These are phyloP conservation scores for Caranx melampygus DNA, from an alignment of 2,113 vertebrate genomes.

Conservation along the genomic window DNA sequence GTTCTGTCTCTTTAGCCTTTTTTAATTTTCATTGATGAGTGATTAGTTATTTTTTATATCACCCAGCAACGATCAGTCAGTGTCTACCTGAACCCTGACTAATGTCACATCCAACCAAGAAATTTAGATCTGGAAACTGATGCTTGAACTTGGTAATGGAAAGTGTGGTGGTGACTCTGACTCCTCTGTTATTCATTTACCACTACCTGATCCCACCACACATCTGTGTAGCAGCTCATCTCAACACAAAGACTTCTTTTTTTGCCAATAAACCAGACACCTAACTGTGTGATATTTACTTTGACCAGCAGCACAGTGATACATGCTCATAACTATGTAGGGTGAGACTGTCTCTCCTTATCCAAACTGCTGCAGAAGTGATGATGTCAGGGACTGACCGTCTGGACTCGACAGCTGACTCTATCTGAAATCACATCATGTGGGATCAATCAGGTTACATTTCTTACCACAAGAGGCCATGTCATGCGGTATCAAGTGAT, in stretches of 20 bases:
- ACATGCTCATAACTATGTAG: not conserved
- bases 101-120: slow-evolving; percentile 10
- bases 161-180: slow-evolving; percentile 33
- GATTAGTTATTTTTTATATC: not conserved
- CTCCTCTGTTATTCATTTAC: not conserved
- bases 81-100: slow-evolving; percentile 1
- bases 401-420: slow-evolving; percentile 46
- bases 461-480: slow-evolving; percentile 16
- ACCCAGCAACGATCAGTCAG: slow-evolving; percentile 4
- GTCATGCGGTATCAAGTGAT: slow-evolving; percentile 15
- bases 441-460: slow-evolving; percentile 12
- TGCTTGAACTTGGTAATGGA: slow-evolving; percentile 20
- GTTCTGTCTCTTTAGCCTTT: not conserved
- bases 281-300: not conserved
- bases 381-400: slow-evolving; percentile 20
- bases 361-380: slow-evolving; percentile 30
- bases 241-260: not conserved
- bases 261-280: not conserved
- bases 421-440: slow-evolving; percentile 21
- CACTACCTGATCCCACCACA: slow-evolving; percentile 3
- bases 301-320: slow-evolving; percentile 9
- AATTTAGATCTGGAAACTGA: slow-evolving; percentile 7
- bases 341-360: slow-evolving; percentile 4
- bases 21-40: not conserved
- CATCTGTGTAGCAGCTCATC: slow-evolving; percentile 16